Base-by-base conservation (phyloP, 2,113 vertebrate species). In the Sorex araneus region DNA sequence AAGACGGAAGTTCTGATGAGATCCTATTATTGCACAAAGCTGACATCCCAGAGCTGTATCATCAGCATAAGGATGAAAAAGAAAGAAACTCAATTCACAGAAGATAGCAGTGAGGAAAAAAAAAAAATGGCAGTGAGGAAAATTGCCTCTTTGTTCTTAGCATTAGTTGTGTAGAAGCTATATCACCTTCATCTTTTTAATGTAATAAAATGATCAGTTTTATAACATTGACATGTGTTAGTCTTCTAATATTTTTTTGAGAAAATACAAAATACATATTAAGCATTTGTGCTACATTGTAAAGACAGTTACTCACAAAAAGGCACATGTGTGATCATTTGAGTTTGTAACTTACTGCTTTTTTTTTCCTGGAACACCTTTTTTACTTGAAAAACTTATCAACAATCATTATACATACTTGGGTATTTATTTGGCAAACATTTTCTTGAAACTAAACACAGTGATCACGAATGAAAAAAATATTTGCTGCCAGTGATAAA, bases 331-430 rank as follows among this genome's bases (percentile, higher is more conserved):
- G 23, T 27, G 19, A 66, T 84, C 69, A 84, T 64, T 90, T 92
- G 27, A 89, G 43, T 77, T 82, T 4, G 83, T 47, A 85, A 64
- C 23, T 86, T 36, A 64, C 28, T 9, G 3, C 19, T 50, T 82
- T 91, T 60, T 60, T 66, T 91, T 60, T 60, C 21, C 69, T 73
- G 30, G 2, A 89, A 84, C 11, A 57, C n/a, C 63, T 32, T 75
- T 94, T 82, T 92, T 90, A 50, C 19, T 54, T 96, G 50, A 88
- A 79, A 89, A 93, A 92, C 54, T 54, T 43, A 70, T 21, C 63
- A 60, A 71, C 50, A 92, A 80, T 67, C 47, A 8, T 86, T 86
- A 79, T 91, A 85, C 25, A 91, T 12, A 16, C 34, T 92, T 91
- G 10, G 13, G 1, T 60, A 60, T 60, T 60, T 91, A 73, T 85